phyloP scores from a whole-genome alignment of 2,113 vertebrate genomes.

The Acrocephalus kingi region DNA sequence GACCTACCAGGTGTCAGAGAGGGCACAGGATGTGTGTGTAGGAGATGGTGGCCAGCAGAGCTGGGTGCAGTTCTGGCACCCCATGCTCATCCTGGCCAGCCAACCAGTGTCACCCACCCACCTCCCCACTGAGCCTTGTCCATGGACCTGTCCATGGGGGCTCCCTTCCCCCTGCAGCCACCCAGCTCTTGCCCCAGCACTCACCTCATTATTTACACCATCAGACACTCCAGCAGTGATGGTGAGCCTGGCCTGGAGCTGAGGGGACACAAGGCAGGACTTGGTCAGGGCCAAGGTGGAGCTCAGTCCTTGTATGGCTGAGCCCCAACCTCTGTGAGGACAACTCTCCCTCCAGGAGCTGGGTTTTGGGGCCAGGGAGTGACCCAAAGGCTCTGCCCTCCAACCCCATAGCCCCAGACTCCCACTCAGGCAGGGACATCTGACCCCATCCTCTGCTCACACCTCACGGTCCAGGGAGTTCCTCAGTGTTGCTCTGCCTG shows the following conservation, averaged over 20 bases:
- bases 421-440: not conserved
- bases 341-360: accelerated
- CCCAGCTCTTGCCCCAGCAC: not conserved
- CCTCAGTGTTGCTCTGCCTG: not conserved
- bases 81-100: not conserved
- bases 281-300: not conserved
- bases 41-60: not conserved
- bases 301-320: not conserved
- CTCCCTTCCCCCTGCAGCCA: not conserved
- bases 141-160: not conserved
- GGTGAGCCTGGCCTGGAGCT: constrained; percentile 12
- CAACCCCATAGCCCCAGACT: accelerated
- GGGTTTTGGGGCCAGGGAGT: not conserved
- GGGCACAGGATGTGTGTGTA: too few relatives aligned
- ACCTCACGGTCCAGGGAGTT: constrained; percentile 48
- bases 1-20: not conserved
- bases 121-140: not conserved
- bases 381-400: not conserved
- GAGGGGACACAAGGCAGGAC: not conserved
- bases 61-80: not conserved
- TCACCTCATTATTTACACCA: not conserved
- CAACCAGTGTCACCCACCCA: not conserved
- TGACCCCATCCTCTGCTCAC: not conserved
- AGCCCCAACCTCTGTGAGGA: not conserved
- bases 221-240: not conserved